Evolutionary conservation across 2,888 invertebrate species (phyloP), one percentile per base, ranked within the genome.

Genomic region (Drosophila parthenogenetica): DNA sequence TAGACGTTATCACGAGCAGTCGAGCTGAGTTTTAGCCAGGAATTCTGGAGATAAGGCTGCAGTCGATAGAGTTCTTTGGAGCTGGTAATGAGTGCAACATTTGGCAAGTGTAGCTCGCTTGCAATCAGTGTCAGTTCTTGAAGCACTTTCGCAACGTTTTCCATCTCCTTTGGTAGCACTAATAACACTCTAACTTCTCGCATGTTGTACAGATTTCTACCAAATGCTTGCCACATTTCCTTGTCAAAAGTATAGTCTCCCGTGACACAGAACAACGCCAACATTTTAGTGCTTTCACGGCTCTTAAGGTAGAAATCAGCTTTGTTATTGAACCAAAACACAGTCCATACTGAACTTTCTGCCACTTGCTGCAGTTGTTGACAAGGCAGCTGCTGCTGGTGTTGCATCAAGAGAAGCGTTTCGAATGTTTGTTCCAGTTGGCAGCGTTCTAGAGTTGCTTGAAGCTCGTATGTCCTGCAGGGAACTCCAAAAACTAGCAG

Each of bases 141-240:
- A 0, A 73, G 16, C 39, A 14, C n/a, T n/a, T 43, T 10, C 1
- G 13, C n/a, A 1, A n/a, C 2, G 0, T 25, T 3, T 13, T 11
- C 8, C 2, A 5, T 19, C 11, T 37, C 13, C 7, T 37, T 29
- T 29, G 29, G 16, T 17, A 64, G 75, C 58, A 65, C 7, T n/a
- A 78, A 4, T 5, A 79, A 14, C 11, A 83, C 16, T 1, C 86
- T 50, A 7, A 67, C 57, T 8, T 82, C 70, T 0, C 87, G 67
- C 80, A 84, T 87, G 40, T 87, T 77, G 13, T 60, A 13, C 2
- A 88, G 64, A 66, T 69, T 77, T 14, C 11, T 29, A 10, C 75
- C 80, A 55, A 83, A 46, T 0, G 75, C 57, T 29, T 67, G 65
- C 80, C 82, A 87, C 37, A 77, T 16, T 14, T 73, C 60, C 40